Evolutionary conservation across 1,140 invertebrate genomes (phyloP).

Genomic region (Aleiodes sp.): DNA sequence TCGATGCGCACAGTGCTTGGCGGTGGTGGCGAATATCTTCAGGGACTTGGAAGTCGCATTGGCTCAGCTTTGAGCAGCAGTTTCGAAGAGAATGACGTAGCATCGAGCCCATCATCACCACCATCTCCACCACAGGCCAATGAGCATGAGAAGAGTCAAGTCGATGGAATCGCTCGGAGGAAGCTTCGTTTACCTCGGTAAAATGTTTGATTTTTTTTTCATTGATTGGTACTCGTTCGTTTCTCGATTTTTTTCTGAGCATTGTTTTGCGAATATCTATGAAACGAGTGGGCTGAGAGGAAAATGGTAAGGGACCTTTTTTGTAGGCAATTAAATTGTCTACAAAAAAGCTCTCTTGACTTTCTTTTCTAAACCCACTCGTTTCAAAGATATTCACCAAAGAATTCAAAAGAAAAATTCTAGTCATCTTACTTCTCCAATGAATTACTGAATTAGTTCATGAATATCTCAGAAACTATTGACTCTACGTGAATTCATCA

Average conservation of each 20-base stretch:
- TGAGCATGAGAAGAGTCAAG: conserved; percentile 24
- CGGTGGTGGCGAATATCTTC: conserved; percentile 61
- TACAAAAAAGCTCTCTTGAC: too few relatives aligned
- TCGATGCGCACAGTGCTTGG: conserved; percentile 61
- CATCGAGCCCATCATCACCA: conserved; percentile 53
- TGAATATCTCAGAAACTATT: too few relatives aligned
- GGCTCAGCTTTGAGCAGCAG: conserved; percentile 62
- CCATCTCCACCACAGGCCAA: conserved; percentile 41
- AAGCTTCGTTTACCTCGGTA: conserved; percentile 57
- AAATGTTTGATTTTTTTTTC: conserved; percentile 15
- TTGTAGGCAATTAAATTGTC: too few relatives aligned
- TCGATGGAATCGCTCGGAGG: conserved; percentile 32
- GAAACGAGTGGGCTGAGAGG: too few relatives aligned
- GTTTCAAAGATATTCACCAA: too few relatives aligned
- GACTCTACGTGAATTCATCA: too few relatives aligned
- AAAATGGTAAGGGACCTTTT: too few relatives aligned
- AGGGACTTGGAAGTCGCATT: conserved; percentile 60
- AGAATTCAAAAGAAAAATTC: too few relatives aligned
- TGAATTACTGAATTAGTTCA: conserved; percentile 13
- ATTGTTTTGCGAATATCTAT: too few relatives aligned
- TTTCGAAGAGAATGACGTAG: conserved; percentile 59
- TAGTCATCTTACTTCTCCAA: too few relatives aligned
- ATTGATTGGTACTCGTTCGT: not conserved
- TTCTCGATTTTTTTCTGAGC: not conserved
- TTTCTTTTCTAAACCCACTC: too few relatives aligned